These are phyloP conservation scores for Cancer borealis DNA, from an alignment of 2,888 invertebrate species.

Conservation along the genomic window DNA sequence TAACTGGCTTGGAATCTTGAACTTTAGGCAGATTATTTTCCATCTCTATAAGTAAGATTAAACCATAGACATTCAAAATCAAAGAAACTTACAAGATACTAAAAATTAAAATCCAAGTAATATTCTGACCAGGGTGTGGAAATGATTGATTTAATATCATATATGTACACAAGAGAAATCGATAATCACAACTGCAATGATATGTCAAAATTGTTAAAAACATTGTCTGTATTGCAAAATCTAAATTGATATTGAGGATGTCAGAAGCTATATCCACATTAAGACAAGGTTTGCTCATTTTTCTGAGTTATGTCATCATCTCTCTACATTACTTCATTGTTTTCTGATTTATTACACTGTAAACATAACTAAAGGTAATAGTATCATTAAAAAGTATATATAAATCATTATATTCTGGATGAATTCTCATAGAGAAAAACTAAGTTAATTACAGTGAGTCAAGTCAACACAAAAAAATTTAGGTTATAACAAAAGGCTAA, in stretches of 20 bases:
- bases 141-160: neutral
- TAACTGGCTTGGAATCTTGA: conserved; percentile 56
- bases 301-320: neutral
- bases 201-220: neutral
- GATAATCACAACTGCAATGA: neutral
- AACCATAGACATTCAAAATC: neutral
- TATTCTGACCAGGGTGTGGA: neutral
- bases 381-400: no score
- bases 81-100: neutral
- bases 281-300: neutral
- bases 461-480: no score
- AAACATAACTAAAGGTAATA: no score
- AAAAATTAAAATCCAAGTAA: neutral
- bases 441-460: no score
- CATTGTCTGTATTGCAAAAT: neutral
- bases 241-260: neutral
- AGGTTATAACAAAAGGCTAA: no score
- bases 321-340: no score
- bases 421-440: no score
- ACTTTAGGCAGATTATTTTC: neutral
- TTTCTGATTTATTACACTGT: no score
- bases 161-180: neutral
- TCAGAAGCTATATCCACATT: neutral
- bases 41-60: neutral
- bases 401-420: no score